Percentiles rank a stretch among this genome's conserved stretches.
Evolutionary conservation across 1,140 invertebrate species (phyloP).

Genomic region (Scaptomyza hsui): DNA sequence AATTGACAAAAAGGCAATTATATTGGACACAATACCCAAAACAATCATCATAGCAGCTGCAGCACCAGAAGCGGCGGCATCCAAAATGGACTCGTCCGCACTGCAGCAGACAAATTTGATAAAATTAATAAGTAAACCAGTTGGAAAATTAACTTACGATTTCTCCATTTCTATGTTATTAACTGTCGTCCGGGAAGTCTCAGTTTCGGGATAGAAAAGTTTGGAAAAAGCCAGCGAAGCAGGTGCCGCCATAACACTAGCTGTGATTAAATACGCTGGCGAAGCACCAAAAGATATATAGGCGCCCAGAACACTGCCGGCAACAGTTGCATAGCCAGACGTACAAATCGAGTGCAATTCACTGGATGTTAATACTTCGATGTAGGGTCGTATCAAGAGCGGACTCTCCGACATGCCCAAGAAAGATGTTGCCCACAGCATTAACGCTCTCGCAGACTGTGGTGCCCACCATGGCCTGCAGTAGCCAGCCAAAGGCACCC

Average conservation of each 20-base stretch:
- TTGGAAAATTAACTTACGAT: conserved; percentile 85
- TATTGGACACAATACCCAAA: conserved; percentile 93
- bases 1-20: conserved; percentile 95
- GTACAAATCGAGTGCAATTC: conserved; percentile 96
- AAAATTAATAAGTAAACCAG: neutral
- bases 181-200: conserved; percentile 88
- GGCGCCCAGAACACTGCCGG: conserved; percentile 94
- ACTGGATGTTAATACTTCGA: conserved; percentile 90
- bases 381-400: conserved; percentile 92
- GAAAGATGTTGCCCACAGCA: conserved; percentile 93
- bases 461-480: conserved; percentile 90
- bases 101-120: conserved; percentile 84
- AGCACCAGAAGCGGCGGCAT: conserved; percentile 94
- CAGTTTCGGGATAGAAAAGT: conserved; percentile 94
- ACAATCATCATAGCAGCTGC: conserved; percentile 90
- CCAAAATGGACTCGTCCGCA: conserved; percentile 90
- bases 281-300: conserved; percentile 95
- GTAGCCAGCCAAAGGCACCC: conserved; percentile 89
- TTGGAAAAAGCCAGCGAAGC: conserved; percentile 94
- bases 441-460: conserved; percentile 96
- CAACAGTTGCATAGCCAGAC: conserved; percentile 96
- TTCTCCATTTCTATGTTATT: conserved; percentile 87
- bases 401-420: conserved; percentile 96
- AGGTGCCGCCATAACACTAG: conserved; percentile 97
- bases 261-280: conserved; percentile 91